These are phyloP conservation scores for Ormyrus thymus DNA, from an alignment of 2,888 invertebrate genomes.

Conservation along the genomic window DNA sequence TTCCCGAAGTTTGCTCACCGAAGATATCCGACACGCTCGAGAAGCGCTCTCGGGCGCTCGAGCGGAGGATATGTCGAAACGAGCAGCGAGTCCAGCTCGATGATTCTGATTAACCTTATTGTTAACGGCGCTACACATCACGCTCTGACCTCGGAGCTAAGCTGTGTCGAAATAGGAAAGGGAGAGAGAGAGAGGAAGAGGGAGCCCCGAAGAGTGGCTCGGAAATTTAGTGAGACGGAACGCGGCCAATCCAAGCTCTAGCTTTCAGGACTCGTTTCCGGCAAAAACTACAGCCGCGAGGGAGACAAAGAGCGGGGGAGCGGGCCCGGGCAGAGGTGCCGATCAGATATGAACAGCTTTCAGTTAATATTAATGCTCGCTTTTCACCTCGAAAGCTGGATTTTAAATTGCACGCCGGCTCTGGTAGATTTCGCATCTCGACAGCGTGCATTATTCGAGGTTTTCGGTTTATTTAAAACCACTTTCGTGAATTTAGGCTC, in stretches of 20 bases:
- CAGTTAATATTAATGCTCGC: no score
- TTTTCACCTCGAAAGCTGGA: no score
- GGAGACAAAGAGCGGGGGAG: conserved; percentile 3
- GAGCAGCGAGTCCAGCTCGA: conserved; percentile 13
- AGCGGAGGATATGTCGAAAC: conserved; percentile 21
- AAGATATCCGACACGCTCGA: conserved; percentile 18
- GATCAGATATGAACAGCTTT: no score
- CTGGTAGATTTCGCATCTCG: no score
- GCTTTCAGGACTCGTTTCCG: conserved; percentile 14
- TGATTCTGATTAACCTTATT: conserved; percentile 49
- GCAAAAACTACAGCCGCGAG: conserved; percentile 17
- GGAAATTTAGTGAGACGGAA: conserved; percentile 49
- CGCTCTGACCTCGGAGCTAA: conserved; percentile 30
- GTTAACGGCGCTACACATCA: conserved; percentile 30
- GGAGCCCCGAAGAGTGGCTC: background rate
- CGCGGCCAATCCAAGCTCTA: conserved; percentile 25
- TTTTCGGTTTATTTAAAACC: no score
- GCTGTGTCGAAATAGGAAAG: conserved; percentile 21
- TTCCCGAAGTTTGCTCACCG: conserved; percentile 17
- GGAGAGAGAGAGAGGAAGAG: background rate
- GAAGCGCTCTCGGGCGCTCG: no score
- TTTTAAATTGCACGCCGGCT: no score
- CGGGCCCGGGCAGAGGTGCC: background rate
- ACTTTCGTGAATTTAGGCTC: no score
- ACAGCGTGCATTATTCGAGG: no score